Evolutionary conservation across 1,140 invertebrate species (phyloP).

Genomic region (Periplaneta americana): DNA sequence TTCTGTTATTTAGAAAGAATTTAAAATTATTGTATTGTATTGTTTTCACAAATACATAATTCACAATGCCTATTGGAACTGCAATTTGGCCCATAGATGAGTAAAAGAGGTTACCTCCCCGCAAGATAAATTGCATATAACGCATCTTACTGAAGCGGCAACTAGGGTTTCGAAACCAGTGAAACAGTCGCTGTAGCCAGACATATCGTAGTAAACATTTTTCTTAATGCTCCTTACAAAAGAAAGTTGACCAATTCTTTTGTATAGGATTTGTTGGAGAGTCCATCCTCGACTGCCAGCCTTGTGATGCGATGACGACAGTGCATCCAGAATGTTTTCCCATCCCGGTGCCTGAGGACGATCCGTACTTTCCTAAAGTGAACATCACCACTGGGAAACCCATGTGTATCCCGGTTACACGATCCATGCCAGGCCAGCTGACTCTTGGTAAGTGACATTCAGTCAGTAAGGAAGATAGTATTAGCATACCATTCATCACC

Average conservation of each 20-base stretch:
- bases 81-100: too few species aligned
- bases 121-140: too few species aligned
- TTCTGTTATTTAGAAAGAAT: too few species aligned
- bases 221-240: background rate
- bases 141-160: too few species aligned
- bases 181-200: background rate
- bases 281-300: slow-evolving; percentile 40
- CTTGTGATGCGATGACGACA: slow-evolving; percentile 39
- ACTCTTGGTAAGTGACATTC: slow-evolving; percentile 41
- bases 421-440: slow-evolving; percentile 52
- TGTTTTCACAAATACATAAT: too few species aligned
- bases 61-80: too few species aligned
- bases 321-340: slow-evolving; percentile 51
- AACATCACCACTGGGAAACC: slow-evolving; percentile 40
- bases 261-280: slow-evolving; percentile 35
- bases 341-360: slow-evolving; percentile 47
- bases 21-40: too few species aligned
- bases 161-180: too few species aligned
- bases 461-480: too few species aligned
- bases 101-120: too few species aligned
- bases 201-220: background rate
- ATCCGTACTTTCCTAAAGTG: slow-evolving; percentile 47
- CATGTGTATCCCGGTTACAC: slow-evolving; percentile 51
- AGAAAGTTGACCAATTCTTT: background rate
- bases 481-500: too few species aligned